phyloP scores from a whole-genome alignment of 2,888 invertebrate species.

The Netelia fuscicornis region DNA sequence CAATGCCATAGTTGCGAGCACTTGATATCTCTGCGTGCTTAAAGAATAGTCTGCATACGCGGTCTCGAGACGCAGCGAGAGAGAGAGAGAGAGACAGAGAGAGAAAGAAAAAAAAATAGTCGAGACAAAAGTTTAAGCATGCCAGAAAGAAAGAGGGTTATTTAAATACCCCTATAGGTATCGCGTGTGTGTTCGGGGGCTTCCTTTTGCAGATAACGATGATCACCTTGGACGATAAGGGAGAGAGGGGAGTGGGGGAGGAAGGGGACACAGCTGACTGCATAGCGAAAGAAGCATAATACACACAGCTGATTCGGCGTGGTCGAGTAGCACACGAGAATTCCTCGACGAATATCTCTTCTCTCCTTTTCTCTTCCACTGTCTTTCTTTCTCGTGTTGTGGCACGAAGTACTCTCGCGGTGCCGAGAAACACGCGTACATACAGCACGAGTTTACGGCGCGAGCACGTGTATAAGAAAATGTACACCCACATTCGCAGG shows the following conservation, averaged over 20 bases:
- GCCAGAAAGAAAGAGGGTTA: conserved; percentile 37
- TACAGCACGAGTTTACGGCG: conserved; percentile 52
- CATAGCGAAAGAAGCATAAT: conserved; percentile 60
- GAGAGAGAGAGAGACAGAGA: conserved; percentile 38
- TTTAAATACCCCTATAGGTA: conserved; percentile 44
- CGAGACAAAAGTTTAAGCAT: conserved; percentile 45
- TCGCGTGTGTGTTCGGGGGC: background rate
- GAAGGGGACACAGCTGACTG: conserved; percentile 64
- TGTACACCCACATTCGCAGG: conserved; percentile 56
- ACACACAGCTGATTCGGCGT: conserved; percentile 69
- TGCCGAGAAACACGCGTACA: conserved; percentile 62
- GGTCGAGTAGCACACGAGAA: conserved; percentile 48
- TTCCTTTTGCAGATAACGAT: conserved; percentile 74
- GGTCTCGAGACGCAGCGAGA: background rate
- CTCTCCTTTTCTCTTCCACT: conserved; percentile 18
- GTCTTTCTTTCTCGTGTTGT: conserved; percentile 21
- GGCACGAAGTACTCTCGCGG: conserved; percentile 49
- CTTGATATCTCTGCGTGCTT: conserved; percentile 36
- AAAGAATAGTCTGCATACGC: conserved; percentile 14
- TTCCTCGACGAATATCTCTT: conserved; percentile 60
- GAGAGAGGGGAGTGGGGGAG: conserved; percentile 17
- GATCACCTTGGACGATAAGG: conserved; percentile 74
- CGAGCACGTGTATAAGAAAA: conserved; percentile 61
- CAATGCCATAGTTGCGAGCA: conserved; percentile 37
- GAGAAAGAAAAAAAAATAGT: conserved; percentile 59